These are phyloP conservation scores for Eleutherodactylus coqui DNA, from an alignment of 2,797 vertebrate genomes.

Conservation along the genomic window DNA sequence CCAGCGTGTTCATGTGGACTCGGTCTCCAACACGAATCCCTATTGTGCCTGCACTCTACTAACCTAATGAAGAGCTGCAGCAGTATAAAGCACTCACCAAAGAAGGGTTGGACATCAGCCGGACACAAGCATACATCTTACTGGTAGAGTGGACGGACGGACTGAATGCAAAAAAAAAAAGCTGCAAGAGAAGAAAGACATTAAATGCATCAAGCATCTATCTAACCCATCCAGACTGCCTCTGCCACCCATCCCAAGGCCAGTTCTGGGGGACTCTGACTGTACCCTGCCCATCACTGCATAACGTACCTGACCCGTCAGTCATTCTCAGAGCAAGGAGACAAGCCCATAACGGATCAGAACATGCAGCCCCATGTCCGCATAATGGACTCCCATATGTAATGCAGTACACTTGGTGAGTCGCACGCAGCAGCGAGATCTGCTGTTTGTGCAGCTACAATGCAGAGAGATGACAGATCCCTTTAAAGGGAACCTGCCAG, in stretches of 20 bases:
- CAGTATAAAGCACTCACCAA: constrained; percentile 72
- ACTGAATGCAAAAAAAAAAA: constrained; percentile 17
- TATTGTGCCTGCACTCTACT: no score
- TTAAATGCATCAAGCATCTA: background rate
- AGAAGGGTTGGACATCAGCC: constrained; percentile 68
- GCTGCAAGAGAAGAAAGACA: constrained; percentile 5
- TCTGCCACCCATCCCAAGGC: background rate
- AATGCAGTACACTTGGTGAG: no score
- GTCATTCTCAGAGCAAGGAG: no score
- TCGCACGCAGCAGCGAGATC: no score
- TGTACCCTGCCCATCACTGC: background rate
- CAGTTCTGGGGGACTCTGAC: background rate
- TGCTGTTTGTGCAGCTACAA: background rate
- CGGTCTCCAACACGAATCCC: no score
- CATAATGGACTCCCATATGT: no score
- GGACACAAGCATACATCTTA: constrained; percentile 75
- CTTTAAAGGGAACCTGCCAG: no score
- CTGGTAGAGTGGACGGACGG: constrained; percentile 23
- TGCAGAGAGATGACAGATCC: background rate
- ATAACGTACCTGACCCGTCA: background rate
- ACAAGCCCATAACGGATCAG: no score
- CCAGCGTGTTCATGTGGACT: no score
- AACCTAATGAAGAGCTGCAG: background rate
- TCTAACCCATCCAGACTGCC: background rate
- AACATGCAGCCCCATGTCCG: no score